phyloP scores from a whole-genome alignment of 53 echinoderm and acorn worm species.

The Luidia sarsii region DNA sequence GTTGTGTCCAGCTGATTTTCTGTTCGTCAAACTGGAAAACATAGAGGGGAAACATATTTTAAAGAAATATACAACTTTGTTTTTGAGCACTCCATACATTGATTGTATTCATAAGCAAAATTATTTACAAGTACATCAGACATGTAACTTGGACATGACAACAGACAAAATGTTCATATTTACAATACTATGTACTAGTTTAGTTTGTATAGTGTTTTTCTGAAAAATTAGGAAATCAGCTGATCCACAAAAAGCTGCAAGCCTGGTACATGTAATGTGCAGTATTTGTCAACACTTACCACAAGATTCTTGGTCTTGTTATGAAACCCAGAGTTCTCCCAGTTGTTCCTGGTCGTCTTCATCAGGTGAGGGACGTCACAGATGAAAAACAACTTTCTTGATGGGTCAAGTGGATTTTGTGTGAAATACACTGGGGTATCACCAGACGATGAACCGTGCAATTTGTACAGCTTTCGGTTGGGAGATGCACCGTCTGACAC shows the following conservation, averaged over 20 bases:
- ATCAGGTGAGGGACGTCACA: constrained; percentile 2
- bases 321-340: constrained; percentile 12
- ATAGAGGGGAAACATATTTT: background rate
- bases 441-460: background rate
- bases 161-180: background rate
- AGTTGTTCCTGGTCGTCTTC: constrained; percentile 7
- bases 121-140: too few species aligned
- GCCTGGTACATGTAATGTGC: background rate
- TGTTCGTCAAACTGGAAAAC: background rate
- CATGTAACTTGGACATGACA: background rate
- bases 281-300: constrained; percentile 27
- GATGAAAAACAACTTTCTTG: background rate
- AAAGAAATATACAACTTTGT: too few species aligned
- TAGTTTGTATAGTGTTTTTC: background rate
- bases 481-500: constrained; percentile 46
- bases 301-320: constrained; percentile 22
- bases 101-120: too few species aligned
- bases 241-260: background rate
- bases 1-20: constrained; percentile 30
- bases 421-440: background rate
- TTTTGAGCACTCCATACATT: too few species aligned
- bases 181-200: background rate
- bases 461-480: constrained; percentile 30
- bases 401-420: background rate
- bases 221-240: background rate